phyloP scores from a whole-genome alignment of 2,797 vertebrate genomes.

The Nasua narica region DNA sequence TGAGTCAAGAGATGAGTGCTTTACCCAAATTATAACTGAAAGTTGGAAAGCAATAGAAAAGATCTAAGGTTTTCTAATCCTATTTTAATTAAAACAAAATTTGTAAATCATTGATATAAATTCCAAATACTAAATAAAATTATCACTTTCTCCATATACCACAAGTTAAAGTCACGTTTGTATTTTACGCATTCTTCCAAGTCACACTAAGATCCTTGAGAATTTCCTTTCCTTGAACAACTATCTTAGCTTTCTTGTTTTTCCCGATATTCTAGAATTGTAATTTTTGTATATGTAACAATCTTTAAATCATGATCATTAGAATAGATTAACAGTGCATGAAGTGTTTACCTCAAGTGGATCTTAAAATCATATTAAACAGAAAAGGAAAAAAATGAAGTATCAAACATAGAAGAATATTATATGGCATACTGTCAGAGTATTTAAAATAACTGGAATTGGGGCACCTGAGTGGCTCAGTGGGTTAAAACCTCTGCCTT shows the following conservation, averaged over 20 bases:
- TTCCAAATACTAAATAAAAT: not conserved
- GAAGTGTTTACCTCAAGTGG: not conserved
- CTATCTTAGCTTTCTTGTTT: not conserved
- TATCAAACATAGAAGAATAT: not conserved
- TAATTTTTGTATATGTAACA: not conserved
- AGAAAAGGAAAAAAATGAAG: not conserved
- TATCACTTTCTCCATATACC: not conserved
- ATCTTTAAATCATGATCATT: not conserved
- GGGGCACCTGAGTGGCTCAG: too few species aligned
- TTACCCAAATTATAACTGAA: not conserved
- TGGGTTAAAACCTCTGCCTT: too few species aligned
- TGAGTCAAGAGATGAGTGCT: not conserved
- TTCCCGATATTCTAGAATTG: not conserved
- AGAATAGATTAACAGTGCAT: not conserved
- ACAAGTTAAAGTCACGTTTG: not conserved
- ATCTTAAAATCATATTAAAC: not conserved
- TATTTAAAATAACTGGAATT: not conserved
- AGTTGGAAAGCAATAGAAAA: not conserved
- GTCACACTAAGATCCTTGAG: not conserved
- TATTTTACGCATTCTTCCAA: not conserved
- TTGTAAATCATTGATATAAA: conserved; percentile 40
- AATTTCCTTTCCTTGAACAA: not conserved
- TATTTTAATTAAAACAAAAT: conserved; percentile 39
- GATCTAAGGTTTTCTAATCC: not conserved
- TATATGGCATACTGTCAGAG: not conserved